Evolutionary conservation across 2,888 invertebrate species (phyloP), one percentile per base, ranked within the genome.

Genomic region (Mechanitis messenoides): DNA sequence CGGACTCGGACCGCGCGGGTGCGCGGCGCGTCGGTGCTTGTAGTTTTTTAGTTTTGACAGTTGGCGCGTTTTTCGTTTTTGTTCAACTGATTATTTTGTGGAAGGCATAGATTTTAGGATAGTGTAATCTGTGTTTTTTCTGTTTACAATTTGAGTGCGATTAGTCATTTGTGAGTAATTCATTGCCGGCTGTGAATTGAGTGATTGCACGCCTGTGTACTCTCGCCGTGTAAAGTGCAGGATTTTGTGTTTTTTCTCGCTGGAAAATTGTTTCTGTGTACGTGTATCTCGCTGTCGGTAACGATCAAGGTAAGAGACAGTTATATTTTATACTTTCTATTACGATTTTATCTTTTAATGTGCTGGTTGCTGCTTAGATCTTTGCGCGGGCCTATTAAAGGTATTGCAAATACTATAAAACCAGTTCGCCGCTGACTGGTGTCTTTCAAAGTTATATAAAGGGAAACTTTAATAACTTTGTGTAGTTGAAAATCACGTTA

Each of bases 31-130:
- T 84, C 79, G 89, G 88, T 90, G 89, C 89, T 90, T 86, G 88
- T 90, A 88, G 88, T 87, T 87, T 87, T 87, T 89, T 88, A 87
- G 86, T 85, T 42, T 88, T 90, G 88, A 89, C 89, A 89, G 85
- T 90, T 89, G 89, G 87, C 89, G 89, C 87, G 87, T 83, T 89
- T 87, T 88, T 86, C 81, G 82, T 86, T 88, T 83, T 77, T 70
- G 80, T 85, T 83, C 73, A 80, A 78, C 77, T 80, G 78, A 76
- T 76, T 80, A 81, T 77, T 80, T 84, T 81, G 79, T 86, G 84
- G 77, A 87, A 88, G 85, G 81, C 87, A 88, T 90, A 87, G 87
- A 87, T 87, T 87, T 81, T 87, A 86, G 80, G 84, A 81, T 84
- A 81, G 88, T 87, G 88, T 84, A 88, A 87, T 87, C 87, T 85